Percentiles rank a stretch among this genome's conserved stretches.
phyloP scores from a whole-genome alignment of 2,113 vertebrate genomes.

The Falcunculus frontatus region DNA sequence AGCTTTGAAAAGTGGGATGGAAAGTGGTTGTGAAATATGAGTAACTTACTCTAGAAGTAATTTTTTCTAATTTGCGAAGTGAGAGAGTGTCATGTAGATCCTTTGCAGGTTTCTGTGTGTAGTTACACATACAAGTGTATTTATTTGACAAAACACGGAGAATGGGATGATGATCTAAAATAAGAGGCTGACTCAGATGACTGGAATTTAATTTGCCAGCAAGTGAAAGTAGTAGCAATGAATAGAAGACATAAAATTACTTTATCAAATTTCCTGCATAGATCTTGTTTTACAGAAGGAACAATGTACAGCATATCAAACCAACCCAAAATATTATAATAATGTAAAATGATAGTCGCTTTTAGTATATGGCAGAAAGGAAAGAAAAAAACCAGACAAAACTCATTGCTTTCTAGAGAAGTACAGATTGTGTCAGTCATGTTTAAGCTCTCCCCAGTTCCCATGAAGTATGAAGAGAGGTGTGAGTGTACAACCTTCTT shows the following conservation, averaged over 20 bases:
- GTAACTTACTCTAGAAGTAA: conserved; percentile 19
- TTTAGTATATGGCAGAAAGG: not conserved
- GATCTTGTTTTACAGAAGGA: conserved; percentile 4
- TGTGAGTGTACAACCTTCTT: not conserved
- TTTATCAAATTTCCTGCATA: conserved; percentile 18
- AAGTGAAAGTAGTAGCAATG: conserved; percentile 10
- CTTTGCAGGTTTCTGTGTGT: conserved; percentile 23
- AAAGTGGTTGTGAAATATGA: conserved; percentile 4
- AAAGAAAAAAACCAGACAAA: not conserved
- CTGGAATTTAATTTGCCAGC: conserved; percentile 17
- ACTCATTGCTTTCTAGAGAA: not conserved
- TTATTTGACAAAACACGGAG: conserved; percentile 12
- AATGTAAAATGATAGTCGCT: not conserved
- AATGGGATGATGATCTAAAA: conserved; percentile 53
- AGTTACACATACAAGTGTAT: not conserved
- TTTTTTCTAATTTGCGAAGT: conserved; percentile 1
- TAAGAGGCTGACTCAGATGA: conserved; percentile 39
- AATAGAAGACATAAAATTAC: conserved; percentile 23
- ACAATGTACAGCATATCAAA: not conserved
- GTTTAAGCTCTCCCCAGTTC: not conserved
- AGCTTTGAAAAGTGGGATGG: not conserved
- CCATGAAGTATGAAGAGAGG: not conserved
- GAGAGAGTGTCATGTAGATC: not conserved
- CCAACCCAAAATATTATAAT: not conserved
- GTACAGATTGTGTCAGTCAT: not conserved